phyloP scores from a whole-genome alignment of 35 echinoderm and acorn worm genomes.

The Ophioderma brevispina region DNA sequence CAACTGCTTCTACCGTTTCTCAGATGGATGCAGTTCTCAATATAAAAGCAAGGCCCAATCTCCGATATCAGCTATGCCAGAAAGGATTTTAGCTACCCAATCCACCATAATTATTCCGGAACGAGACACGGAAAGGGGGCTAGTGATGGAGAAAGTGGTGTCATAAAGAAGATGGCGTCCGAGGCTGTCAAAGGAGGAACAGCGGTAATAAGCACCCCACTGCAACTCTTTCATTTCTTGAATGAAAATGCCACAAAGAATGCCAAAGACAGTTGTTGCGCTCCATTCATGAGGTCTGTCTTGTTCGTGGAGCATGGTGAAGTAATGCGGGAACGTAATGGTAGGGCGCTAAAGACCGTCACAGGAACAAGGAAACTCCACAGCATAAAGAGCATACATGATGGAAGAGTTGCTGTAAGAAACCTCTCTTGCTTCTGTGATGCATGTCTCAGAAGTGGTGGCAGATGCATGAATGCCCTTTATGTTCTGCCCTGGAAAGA shows the following conservation, averaged over 20 bases:
- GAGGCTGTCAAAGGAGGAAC: conserved; percentile 61
- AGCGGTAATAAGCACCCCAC: conserved; percentile 39
- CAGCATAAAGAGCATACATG: conserved; percentile 35
- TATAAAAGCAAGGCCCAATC: conserved; percentile 83
- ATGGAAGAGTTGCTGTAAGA: conserved; percentile 21
- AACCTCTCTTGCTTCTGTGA: conserved; percentile 82
- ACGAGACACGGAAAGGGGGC: conserved; percentile 81
- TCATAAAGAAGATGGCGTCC: conserved; percentile 52
- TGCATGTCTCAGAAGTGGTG: neutral
- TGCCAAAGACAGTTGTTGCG: conserved; percentile 33
- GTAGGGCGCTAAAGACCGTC: conserved; percentile 58
- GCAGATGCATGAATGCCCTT: neutral
- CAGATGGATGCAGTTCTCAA: conserved; percentile 71
- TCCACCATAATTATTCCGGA: conserved; percentile 69
- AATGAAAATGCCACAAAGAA: conserved; percentile 37
- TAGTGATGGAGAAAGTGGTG: conserved; percentile 80
- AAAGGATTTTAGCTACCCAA: conserved; percentile 51
- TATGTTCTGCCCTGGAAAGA: neutral
- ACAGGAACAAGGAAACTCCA: conserved; percentile 73
- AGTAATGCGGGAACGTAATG: conserved; percentile 15
- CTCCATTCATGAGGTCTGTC: conserved; percentile 51
- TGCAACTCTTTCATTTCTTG: conserved; percentile 18
- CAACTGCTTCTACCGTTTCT: conserved; percentile 46
- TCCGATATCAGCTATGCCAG: conserved; percentile 64
- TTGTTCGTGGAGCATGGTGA: conserved; percentile 52